Evolutionary conservation across 2,113 vertebrate species (phyloP).

Genomic region (Rhegmatorhina hoffmannsi): DNA sequence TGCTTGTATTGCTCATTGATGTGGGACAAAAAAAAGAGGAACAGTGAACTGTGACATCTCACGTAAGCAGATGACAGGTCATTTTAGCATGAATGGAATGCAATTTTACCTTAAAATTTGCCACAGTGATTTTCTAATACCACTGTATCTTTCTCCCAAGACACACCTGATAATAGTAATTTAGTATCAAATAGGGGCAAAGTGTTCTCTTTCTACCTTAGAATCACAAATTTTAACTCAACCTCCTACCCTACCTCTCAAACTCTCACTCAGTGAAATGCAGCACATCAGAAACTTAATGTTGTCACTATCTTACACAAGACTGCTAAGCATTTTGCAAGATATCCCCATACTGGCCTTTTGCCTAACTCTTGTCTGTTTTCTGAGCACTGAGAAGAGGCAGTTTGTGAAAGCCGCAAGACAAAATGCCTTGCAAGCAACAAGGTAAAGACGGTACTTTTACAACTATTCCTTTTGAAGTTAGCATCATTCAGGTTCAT

Average conservation of each 20-base stretch:
- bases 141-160: background rate
- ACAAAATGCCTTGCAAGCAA: background rate
- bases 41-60: background rate
- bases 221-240: background rate
- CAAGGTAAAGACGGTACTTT: background rate
- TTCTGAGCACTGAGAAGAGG: background rate
- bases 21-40: background rate
- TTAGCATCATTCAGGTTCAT: background rate
- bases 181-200: background rate
- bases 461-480: background rate
- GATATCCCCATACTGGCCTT: background rate
- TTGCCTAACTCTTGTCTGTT: background rate
- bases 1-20: background rate
- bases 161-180: background rate
- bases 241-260: background rate
- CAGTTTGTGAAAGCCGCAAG: background rate
- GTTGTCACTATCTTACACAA: background rate
- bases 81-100: background rate
- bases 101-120: background rate
- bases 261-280: background rate
- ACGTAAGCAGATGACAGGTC: background rate
- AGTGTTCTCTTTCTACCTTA: background rate
- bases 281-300: background rate
- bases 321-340: rapidly evolving
- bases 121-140: background rate